Conservation (phyloP, 2,797 vertebrate genomes). For the Hydrophis major region DNA sequence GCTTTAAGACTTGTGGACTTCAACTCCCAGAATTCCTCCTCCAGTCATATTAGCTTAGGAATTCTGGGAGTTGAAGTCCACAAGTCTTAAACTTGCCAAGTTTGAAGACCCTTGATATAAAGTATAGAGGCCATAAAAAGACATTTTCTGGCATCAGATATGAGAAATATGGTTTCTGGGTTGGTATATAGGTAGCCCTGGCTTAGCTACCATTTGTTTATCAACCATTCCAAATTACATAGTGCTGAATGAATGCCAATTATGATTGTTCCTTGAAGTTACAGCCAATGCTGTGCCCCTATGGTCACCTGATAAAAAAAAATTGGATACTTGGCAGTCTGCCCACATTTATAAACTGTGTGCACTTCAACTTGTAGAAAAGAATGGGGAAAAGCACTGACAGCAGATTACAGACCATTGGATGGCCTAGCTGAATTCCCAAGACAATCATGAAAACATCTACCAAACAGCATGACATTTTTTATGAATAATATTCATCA, state of each 20-base stretch:
- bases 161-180: background rate
- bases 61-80: too few species aligned
- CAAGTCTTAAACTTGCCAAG: too few species aligned
- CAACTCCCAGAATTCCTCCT: too few species aligned
- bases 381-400: background rate
- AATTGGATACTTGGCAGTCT: background rate
- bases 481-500: background rate
- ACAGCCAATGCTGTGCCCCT: background rate
- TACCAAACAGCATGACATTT: background rate
- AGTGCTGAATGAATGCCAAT: background rate
- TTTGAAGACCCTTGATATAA: background rate
- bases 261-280: background rate
- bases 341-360: background rate
- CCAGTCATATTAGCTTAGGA: too few species aligned
- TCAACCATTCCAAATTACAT: background rate
- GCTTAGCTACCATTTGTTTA: background rate
- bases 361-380: background rate
- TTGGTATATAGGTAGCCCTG: background rate
- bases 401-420: background rate
- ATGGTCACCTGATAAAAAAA: background rate
- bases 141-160: background rate
- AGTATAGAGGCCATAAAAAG: background rate
- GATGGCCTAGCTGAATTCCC: background rate
- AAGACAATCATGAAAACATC: background rate
- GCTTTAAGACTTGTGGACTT: too few species aligned